A percentile compares a stretch with the other conserved stretches of the same genome.
Evolutionary conservation across 2,113 vertebrate species (phyloP).

Genomic region (Elephantulus edwardii): DNA sequence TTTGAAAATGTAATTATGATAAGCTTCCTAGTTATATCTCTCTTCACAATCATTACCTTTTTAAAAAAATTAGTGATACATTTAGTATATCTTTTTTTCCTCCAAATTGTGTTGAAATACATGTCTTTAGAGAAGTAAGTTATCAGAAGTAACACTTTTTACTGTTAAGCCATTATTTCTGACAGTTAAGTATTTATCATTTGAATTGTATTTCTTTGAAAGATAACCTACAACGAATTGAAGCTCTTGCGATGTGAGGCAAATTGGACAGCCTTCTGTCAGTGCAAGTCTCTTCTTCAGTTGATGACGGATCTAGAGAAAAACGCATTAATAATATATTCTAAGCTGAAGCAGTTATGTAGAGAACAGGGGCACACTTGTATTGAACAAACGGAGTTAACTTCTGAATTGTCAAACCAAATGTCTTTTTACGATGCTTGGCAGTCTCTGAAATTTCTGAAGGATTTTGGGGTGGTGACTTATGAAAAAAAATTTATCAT

Average conservation of each 20-base stretch:
- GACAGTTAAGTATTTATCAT: not conserved
- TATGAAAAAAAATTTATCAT: conserved; percentile 80
- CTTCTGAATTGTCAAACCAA: not conserved
- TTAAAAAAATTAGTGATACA: not conserved
- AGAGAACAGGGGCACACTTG: conserved; percentile 86
- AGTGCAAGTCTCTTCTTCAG: conserved; percentile 79
- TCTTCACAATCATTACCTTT: not conserved
- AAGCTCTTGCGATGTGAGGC: conserved; percentile 85
- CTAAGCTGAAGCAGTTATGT: conserved; percentile 82
- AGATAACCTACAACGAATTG: conserved; percentile 85
- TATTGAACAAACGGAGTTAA: conserved; percentile 77
- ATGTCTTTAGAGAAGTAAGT: not conserved
- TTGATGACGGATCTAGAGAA: conserved; percentile 83
- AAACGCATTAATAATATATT: conserved; percentile 85
- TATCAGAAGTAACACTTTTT: conserved; percentile 20
- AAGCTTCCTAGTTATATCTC: not conserved
- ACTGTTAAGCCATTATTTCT: not conserved
- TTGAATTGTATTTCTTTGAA: conserved; percentile 64
- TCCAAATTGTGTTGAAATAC: not conserved
- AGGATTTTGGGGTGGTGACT: conserved; percentile 79
- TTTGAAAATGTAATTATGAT: not conserved
- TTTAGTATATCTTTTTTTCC: not conserved
- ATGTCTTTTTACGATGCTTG: conserved; percentile 78
- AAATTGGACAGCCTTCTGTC: conserved; percentile 78
- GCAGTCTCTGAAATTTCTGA: conserved; percentile 86